Conservation (phyloP, 2,113 vertebrate species). For the Proterorhinus semilunaris region DNA sequence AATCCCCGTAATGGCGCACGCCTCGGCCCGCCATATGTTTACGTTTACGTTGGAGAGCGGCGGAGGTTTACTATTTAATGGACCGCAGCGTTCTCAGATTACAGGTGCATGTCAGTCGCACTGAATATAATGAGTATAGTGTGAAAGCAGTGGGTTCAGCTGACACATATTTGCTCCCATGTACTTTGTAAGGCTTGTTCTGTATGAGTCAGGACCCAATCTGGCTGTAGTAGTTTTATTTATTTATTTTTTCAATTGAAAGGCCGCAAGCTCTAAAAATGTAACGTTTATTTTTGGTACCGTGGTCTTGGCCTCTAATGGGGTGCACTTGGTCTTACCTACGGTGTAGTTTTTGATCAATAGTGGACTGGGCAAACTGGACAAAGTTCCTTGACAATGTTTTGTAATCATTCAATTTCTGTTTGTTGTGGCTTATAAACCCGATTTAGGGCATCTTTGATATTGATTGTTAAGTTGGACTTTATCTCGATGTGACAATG, state of each 20-base stretch:
- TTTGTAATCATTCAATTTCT: too few relatives aligned
- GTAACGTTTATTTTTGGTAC: background rate
- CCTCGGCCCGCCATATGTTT: background rate
- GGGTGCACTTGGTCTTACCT: background rate
- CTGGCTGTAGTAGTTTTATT: background rate
- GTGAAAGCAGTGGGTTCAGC: background rate
- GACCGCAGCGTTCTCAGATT: background rate
- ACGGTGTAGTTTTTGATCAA: background rate
- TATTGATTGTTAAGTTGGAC: too few relatives aligned
- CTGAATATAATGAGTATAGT: background rate
- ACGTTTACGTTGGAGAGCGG: background rate
- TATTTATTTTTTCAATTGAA: background rate
- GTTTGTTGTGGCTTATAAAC: too few relatives aligned
- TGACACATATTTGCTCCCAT: background rate
- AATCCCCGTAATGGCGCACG: slow-evolving; percentile 35
- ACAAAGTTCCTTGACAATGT: too few relatives aligned
- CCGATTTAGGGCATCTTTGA: too few relatives aligned
- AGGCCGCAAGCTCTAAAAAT: background rate
- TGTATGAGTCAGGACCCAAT: background rate
- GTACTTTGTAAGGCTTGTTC: background rate
- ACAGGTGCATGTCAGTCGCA: background rate
- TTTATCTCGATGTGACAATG: too few relatives aligned
- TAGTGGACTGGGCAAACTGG: too few relatives aligned
- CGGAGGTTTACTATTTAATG: background rate
- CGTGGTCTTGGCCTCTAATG: background rate